These are phyloP conservation scores for Brachionus paranguensis DNA, from an alignment of 1,140 invertebrate genomes.

Conservation along the genomic window DNA sequence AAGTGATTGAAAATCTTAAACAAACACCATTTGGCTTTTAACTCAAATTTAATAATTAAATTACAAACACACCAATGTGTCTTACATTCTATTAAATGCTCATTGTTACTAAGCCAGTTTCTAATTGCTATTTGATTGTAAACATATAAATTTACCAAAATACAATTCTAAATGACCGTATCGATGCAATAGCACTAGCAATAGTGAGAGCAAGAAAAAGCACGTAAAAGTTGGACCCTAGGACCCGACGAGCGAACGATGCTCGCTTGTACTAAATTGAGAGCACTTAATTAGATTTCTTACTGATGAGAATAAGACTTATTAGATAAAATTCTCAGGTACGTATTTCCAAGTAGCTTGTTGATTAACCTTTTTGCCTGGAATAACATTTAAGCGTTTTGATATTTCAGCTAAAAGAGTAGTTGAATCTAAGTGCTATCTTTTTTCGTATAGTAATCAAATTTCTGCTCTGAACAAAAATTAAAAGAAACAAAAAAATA, in stretches of 20 bases:
- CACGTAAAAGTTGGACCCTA: not conserved
- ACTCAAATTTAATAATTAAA: conserved; percentile 3
- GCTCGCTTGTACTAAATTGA: not conserved
- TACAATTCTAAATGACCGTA: not conserved
- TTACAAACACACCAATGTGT: not conserved
- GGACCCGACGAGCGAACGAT: not conserved
- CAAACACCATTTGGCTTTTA: not conserved
- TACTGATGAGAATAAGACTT: conserved; percentile 27
- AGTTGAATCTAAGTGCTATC: not conserved
- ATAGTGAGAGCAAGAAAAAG: not conserved
- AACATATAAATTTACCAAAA: not conserved
- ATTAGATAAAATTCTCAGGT: conserved; percentile 35
- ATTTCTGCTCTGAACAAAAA: not conserved
- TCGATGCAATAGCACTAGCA: not conserved
- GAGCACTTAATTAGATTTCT: not conserved
- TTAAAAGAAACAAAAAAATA: too few species aligned
- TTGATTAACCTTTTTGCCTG: not conserved
- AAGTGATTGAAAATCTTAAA: not conserved
- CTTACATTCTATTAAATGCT: not conserved
- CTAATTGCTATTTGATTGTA: not conserved
- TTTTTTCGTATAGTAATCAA: not conserved
- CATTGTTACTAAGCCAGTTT: not conserved
- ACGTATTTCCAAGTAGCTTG: not conserved
- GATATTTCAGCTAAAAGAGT: not conserved
- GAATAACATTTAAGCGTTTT: not conserved